phyloP scores from a whole-genome alignment of 2,888 invertebrate species.

The Cantharis rufa region DNA sequence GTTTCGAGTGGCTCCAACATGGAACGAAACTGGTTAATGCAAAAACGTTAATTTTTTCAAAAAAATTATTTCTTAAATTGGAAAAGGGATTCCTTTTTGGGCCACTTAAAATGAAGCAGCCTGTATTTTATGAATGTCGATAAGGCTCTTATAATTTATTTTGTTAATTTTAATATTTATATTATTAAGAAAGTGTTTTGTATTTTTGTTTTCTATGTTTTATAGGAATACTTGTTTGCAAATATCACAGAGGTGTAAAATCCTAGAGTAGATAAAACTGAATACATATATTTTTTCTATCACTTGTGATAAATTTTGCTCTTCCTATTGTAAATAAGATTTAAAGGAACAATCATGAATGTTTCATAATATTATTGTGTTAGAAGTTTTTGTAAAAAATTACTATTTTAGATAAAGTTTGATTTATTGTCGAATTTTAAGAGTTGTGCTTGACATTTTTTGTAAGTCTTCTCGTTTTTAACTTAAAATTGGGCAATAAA shows the following conservation, averaged over 20 bases:
- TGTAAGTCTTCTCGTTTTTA: constrained; percentile 11
- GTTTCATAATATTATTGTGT: constrained; percentile 37
- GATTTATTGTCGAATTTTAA: constrained; percentile 29
- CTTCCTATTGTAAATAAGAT: constrained; percentile 49
- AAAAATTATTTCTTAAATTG: too few relatives aligned
- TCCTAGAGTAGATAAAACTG: constrained; percentile 24
- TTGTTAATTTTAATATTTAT: not conserved
- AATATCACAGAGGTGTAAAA: constrained; percentile 21
- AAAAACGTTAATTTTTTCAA: too few relatives aligned
- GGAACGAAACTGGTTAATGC: not conserved
- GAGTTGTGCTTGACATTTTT: constrained; percentile 18
- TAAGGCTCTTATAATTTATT: not conserved
- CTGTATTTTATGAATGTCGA: not conserved
- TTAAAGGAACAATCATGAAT: constrained; percentile 47
- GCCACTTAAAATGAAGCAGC: not conserved
- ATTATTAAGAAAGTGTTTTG: not conserved
- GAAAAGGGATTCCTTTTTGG: not conserved
- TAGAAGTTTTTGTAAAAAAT: constrained; percentile 25
- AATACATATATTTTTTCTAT: constrained; percentile 53
- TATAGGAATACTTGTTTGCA: constrained; percentile 4
- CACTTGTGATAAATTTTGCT: constrained; percentile 53
- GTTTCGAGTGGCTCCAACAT: not conserved
- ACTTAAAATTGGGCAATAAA: constrained; percentile 29
- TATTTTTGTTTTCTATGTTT: not conserved
- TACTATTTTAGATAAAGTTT: constrained; percentile 31